Evolutionary conservation across 2,113 vertebrate species (phyloP).

Genomic region (Papio anubis): DNA sequence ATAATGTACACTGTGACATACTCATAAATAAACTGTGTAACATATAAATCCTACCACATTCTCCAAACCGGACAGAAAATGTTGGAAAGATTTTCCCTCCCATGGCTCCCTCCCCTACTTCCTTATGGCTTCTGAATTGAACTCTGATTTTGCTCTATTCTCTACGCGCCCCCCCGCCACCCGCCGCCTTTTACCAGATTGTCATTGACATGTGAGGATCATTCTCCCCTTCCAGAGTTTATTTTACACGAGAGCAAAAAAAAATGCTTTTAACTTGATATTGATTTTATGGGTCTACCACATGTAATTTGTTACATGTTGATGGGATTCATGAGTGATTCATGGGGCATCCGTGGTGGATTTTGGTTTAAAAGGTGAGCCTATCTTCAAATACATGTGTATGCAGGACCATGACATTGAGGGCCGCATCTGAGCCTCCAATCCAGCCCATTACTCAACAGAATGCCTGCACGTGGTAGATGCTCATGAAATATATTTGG

Average conservation of each 20-base stretch:
- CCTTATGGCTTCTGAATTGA: background rate
- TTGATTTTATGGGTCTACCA: background rate
- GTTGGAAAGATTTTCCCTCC: too few relatives aligned
- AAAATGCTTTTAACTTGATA: background rate
- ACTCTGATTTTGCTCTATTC: background rate
- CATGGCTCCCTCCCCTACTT: background rate
- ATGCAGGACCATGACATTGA: too few relatives aligned
- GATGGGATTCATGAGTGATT: background rate
- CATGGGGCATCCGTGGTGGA: background rate
- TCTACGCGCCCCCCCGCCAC: too few relatives aligned
- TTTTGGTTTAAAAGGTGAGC: background rate
- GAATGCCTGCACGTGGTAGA: background rate
- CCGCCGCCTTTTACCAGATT: background rate
- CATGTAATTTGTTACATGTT: background rate
- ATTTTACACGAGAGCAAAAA: background rate
- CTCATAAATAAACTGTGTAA: background rate
- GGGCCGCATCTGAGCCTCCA: too few relatives aligned
- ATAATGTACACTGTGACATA: accelerated
- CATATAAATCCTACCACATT: background rate
- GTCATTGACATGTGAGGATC: accelerated
- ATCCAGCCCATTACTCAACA: background rate
- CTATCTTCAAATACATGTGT: accelerated
- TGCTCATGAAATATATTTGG: background rate
- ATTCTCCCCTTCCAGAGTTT: too few relatives aligned
- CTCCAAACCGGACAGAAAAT: background rate